Evolutionary conservation across 1,140 invertebrate genomes (phyloP).

Genomic region (Trachelipus rathkii): DNA sequence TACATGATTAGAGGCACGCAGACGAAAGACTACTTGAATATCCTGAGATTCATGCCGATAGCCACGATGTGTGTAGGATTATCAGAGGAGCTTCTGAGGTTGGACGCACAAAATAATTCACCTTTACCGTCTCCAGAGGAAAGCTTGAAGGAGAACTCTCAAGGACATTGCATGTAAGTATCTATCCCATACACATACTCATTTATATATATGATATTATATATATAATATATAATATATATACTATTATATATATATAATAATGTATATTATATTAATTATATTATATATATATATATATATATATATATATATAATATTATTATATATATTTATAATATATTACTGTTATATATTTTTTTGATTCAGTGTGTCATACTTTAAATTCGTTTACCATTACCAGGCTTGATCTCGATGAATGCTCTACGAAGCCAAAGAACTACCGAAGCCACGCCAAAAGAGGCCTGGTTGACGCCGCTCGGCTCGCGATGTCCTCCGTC

Average conservation of each 20-base stretch:
- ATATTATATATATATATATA: neutral
- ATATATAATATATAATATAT: neutral
- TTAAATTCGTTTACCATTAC: conserved; percentile 37
- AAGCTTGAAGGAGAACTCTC: conserved; percentile 96
- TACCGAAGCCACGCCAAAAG: conserved; percentile 28
- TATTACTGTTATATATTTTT: conserved; percentile 14
- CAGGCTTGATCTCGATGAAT: conserved; percentile 81
- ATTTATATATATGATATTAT: conserved; percentile 36
- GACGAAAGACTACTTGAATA: no score
- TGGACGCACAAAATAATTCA: conserved; percentile 87
- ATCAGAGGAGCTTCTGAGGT: no score
- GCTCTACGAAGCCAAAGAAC: conserved; percentile 37
- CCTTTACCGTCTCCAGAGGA: conserved; percentile 92
- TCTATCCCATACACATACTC: neutral
- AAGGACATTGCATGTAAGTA: conserved; percentile 82
- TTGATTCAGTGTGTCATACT: neutral
- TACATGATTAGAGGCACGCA: conserved; percentile 91
- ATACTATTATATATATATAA: neutral
- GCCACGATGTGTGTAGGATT: no score
- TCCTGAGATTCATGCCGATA: no score
- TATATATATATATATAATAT: conserved; percentile 6
- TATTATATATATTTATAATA: neutral
- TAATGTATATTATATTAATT: neutral
- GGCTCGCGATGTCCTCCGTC: conserved; percentile 96
- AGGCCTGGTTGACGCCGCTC: conserved; percentile 47